These are phyloP conservation scores for Hiodon alosoides DNA, from an alignment of 2,113 vertebrate genomes.

Conservation along the genomic window DNA sequence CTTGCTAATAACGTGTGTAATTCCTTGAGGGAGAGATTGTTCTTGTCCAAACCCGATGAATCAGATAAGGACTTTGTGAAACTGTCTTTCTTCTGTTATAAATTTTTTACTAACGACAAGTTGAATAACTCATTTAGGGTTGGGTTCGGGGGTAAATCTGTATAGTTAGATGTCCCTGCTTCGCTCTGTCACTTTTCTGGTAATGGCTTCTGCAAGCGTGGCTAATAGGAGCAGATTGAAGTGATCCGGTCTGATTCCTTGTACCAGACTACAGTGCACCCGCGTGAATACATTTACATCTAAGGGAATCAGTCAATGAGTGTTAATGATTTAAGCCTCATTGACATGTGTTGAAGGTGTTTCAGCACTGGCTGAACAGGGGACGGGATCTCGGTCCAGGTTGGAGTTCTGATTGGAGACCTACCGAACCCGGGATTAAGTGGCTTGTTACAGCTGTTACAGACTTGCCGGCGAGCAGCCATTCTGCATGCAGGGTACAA, in stretches of 20 bases:
- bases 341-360: too few species aligned
- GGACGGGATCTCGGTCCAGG: too few species aligned
- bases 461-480: too few species aligned
- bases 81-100: constrained; percentile 50
- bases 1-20: neutral
- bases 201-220: constrained; percentile 47
- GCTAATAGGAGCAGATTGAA: constrained; percentile 50
- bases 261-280: constrained; percentile 23
- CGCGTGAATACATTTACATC: constrained; percentile 50
- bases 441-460: too few species aligned
- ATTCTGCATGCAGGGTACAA: too few species aligned
- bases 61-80: constrained; percentile 40
- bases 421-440: too few species aligned
- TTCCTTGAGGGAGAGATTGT: constrained; percentile 24
- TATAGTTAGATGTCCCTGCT: constrained; percentile 51
- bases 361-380: too few species aligned
- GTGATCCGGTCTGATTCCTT: constrained; percentile 19
- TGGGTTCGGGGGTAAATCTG: constrained; percentile 52
- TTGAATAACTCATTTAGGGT: constrained; percentile 51
- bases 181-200: constrained; percentile 52
- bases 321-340: constrained; percentile 38
- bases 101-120: constrained; percentile 66
- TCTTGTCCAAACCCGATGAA: constrained; percentile 42
- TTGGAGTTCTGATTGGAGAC: too few species aligned
- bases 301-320: constrained; percentile 45